phyloP scores from a whole-genome alignment of 2,113 vertebrate genomes.

The Salvator merianae region DNA sequence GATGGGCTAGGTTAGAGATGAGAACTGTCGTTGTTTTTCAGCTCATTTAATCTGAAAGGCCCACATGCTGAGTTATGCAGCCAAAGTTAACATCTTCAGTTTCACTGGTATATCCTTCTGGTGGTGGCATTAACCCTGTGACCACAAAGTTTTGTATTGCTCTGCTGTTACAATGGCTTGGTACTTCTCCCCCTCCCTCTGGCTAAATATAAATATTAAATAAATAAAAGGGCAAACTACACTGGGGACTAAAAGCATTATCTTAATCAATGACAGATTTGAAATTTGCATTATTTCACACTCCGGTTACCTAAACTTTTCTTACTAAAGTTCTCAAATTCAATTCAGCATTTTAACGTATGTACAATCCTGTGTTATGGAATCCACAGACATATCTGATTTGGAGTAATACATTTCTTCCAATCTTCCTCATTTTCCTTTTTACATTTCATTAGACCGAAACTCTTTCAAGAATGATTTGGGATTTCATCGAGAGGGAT shows the following conservation, averaged over 20 bases:
- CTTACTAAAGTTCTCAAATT: constrained; percentile 55
- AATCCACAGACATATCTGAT: constrained; percentile 30
- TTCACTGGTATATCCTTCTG: constrained; percentile 66
- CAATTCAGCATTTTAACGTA: constrained; percentile 62
- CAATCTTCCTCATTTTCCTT: neutral
- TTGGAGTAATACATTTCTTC: neutral
- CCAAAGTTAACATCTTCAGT: constrained; percentile 74
- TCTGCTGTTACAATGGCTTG: constrained; percentile 74
- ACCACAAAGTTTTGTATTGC: constrained; percentile 71
- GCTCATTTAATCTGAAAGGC: constrained; percentile 71
- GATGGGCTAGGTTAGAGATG: constrained; percentile 45
- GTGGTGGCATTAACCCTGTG: constrained; percentile 70
- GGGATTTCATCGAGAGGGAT: no score
- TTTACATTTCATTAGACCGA: no score
- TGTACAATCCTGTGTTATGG: constrained; percentile 55
- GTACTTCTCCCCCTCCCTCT: constrained; percentile 67
- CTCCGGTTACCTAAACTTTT: constrained; percentile 59
- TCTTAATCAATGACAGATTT: constrained; percentile 74
- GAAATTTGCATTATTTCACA: constrained; percentile 65
- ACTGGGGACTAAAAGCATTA: constrained; percentile 55
- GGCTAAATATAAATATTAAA: constrained; percentile 56
- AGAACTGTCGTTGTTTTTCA: constrained; percentile 65
- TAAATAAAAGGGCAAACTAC: constrained; percentile 64
- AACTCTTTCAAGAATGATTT: no score
- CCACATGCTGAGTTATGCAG: constrained; percentile 55